Evolutionary conservation across 2,113 vertebrate species (phyloP).

Genomic region (Scomber japonicus): DNA sequence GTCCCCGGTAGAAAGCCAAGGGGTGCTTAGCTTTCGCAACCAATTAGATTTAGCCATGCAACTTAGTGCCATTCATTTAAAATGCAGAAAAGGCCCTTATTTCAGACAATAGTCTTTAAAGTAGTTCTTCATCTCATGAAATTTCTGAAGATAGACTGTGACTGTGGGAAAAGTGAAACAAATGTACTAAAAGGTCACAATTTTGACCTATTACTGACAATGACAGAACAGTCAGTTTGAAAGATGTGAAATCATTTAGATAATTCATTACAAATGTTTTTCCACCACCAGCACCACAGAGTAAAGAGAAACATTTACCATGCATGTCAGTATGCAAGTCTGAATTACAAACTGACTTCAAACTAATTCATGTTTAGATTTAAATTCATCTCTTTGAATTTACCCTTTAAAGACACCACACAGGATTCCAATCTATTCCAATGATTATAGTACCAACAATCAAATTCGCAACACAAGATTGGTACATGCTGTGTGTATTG

Average conservation of each 20-base stretch:
- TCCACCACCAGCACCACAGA: not conserved
- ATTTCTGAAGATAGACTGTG: not conserved
- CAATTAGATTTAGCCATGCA: constrained; percentile 72
- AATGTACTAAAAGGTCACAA: not conserved
- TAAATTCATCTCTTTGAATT: too few species aligned
- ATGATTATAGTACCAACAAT: not conserved
- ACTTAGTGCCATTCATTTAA: constrained; percentile 63
- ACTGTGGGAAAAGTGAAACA: constrained; percentile 27
- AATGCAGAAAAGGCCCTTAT: constrained; percentile 21
- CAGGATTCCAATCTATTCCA: not conserved
- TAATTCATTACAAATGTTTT: not conserved
- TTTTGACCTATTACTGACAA: not conserved
- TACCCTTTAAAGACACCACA: too few species aligned
- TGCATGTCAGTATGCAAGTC: not conserved
- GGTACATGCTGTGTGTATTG: too few species aligned
- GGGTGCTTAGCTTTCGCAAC: constrained; percentile 74
- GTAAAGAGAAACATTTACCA: not conserved
- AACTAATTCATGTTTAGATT: not conserved
- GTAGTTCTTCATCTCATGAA: constrained; percentile 8
- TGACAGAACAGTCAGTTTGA: not conserved
- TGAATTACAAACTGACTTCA: not conserved
- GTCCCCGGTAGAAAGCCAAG: constrained; percentile 70
- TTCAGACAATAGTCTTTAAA: constrained; percentile 32
- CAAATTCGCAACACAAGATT: not conserved
- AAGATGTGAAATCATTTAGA: not conserved